phyloP scores from a whole-genome alignment of 2,797 vertebrate species.

The Microctenopoma stevenorrisi region DNA sequence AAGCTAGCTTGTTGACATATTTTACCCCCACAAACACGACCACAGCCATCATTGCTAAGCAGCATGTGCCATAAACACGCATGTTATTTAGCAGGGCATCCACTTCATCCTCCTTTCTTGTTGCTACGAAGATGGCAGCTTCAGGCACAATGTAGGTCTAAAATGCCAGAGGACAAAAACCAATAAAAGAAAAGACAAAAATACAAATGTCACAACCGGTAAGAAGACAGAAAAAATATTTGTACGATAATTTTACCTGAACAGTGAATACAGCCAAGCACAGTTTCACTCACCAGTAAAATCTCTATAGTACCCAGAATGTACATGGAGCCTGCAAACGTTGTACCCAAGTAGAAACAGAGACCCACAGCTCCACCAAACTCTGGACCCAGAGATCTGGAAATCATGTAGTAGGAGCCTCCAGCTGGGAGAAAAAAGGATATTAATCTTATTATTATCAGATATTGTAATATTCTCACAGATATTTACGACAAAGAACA shows the following conservation, averaged over 20 bases:
- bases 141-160: conserved; percentile 95
- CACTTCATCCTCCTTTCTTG: conserved; percentile 79
- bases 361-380: conserved; percentile 96
- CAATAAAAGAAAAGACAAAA: background rate
- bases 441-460: background rate
- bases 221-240: background rate
- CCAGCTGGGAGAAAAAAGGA: conserved; percentile 83
- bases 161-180: background rate
- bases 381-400: conserved; percentile 94
- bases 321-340: conserved; percentile 98
- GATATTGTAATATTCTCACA: background rate
- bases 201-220: background rate
- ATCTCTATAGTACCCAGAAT: conserved; percentile 98
- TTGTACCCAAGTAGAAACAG: conserved; percentile 96
- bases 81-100: conserved; percentile 92
- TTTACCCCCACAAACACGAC: conserved; percentile 98
- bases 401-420: conserved; percentile 98
- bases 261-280: background rate
- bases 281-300: conserved; percentile 86
- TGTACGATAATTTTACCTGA: background rate
- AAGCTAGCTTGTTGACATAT: conserved; percentile 95
- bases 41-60: conserved; percentile 89
- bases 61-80: conserved; percentile 93
- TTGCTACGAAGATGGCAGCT: conserved; percentile 89
- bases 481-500: background rate